These are phyloP conservation scores for Hymenochirus boettgeri DNA, from an alignment of 2,113 vertebrate species.

Conservation along the genomic window DNA sequence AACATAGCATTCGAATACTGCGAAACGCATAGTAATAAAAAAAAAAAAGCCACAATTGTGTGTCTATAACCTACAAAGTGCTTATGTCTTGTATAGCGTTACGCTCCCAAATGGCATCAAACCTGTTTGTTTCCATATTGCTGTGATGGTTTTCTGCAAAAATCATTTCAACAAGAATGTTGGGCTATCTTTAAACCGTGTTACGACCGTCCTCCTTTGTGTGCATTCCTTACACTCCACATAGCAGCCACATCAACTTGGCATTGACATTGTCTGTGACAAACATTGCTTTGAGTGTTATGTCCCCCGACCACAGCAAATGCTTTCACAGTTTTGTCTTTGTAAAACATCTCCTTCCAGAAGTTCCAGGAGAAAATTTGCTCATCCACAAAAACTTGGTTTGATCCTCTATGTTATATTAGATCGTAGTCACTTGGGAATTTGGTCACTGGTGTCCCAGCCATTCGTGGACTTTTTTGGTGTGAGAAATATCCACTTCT, in stretches of 20 bases:
- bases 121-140: constrained; percentile 55
- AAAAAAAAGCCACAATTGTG: constrained; percentile 52
- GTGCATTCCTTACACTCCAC: constrained; percentile 97
- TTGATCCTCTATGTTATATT: constrained; percentile 97
- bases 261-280: constrained; percentile 92
- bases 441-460: constrained; percentile 70
- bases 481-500: constrained; percentile 82
- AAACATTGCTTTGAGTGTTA: constrained; percentile 93
- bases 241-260: constrained; percentile 98
- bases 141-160: constrained; percentile 45
- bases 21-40: constrained; percentile 29
- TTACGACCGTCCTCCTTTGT: constrained; percentile 94
- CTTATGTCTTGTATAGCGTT: constrained; percentile 53
- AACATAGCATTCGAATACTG: too few species aligned
- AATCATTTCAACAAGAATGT: background rate
- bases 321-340: constrained; percentile 97
- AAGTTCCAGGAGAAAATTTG: constrained; percentile 84
- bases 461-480: constrained; percentile 62
- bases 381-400: constrained; percentile 91
- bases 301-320: constrained; percentile 95
- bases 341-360: constrained; percentile 90
- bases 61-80: constrained; percentile 59
- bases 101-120: constrained; percentile 49
- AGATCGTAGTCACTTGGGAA: constrained; percentile 91
- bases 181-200: constrained; percentile 88